These are phyloP conservation scores for Hemibagrus guttatus DNA, from an alignment of 2,797 vertebrate genomes.

Conservation along the genomic window DNA sequence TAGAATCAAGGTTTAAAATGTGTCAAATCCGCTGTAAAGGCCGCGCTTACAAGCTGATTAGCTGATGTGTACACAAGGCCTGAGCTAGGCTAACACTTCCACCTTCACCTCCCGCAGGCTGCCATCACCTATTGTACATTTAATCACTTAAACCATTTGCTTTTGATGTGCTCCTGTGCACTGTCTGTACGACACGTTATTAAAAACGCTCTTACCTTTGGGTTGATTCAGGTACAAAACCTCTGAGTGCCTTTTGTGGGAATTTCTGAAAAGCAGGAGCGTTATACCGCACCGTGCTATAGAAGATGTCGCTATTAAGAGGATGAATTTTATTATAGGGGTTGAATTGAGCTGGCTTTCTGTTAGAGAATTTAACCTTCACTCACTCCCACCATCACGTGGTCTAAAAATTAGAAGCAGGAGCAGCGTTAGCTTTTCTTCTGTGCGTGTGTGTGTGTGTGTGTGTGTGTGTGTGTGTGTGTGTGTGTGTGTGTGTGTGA, in stretches of 20 bases:
- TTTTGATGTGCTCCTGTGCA: slow-evolving; percentile 32
- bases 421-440: slow-evolving; percentile 65
- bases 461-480: slow-evolving; percentile 8
- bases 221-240: slow-evolving; percentile 40
- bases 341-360: slow-evolving; percentile 72
- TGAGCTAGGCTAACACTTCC: slow-evolving; percentile 4
- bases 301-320: slow-evolving; percentile 69
- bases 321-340: slow-evolving; percentile 71
- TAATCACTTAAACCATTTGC: slow-evolving; percentile 22
- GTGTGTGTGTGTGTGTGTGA: background rate
- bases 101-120: background rate
- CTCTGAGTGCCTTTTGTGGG: slow-evolving; percentile 50
- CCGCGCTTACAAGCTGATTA: background rate
- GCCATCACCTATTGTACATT: slow-evolving; percentile 1
- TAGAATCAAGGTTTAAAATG: background rate
- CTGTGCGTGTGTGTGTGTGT: background rate
- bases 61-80: slow-evolving; percentile 33
- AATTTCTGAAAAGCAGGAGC: slow-evolving; percentile 52
- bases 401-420: slow-evolving; percentile 80
- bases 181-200: slow-evolving; percentile 18
- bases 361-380: slow-evolving; percentile 82
- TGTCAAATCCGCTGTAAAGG: slow-evolving; percentile 9
- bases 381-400: slow-evolving; percentile 86
- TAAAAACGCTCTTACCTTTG: slow-evolving; percentile 68
- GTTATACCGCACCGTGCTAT: slow-evolving; percentile 61